Conservation (phyloP, 2,797 vertebrate species). For the Enteromius radiatus region DNA sequence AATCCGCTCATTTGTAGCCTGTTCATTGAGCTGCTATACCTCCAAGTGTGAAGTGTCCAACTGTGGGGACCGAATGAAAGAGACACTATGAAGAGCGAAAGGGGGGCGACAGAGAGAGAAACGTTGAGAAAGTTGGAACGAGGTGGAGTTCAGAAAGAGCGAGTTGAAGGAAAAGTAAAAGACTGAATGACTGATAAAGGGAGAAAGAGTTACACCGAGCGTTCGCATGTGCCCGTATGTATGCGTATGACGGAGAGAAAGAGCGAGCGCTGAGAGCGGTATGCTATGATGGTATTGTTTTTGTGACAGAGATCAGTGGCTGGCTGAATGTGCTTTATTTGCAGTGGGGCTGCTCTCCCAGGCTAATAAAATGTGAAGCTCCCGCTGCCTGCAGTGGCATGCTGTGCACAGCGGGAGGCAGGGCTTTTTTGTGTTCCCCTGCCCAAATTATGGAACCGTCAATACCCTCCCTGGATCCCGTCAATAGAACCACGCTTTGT, state of each 20-base stretch:
- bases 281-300: constrained; percentile 81
- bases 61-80: constrained; percentile 56
- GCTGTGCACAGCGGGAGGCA: constrained; percentile 83
- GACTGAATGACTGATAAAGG: constrained; percentile 36
- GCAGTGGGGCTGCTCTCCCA: constrained; percentile 83
- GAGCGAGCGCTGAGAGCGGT: constrained; percentile 52
- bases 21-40: constrained; percentile 77
- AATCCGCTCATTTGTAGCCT: constrained; percentile 74
- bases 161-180: constrained; percentile 28
- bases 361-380: constrained; percentile 85
- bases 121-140: constrained; percentile 40
- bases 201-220: constrained; percentile 30
- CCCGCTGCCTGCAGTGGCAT: constrained; percentile 84
- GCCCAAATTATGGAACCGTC: constrained; percentile 88
- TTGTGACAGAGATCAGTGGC: constrained; percentile 85
- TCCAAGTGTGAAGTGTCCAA: constrained; percentile 73
- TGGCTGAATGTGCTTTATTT: constrained; percentile 84
- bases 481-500: constrained; percentile 83
- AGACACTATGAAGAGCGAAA: constrained; percentile 45
- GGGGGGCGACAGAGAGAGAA: constrained; percentile 6
- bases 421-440: constrained; percentile 82
- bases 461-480: constrained; percentile 83
- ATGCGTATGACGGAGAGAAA: constrained; percentile 41
- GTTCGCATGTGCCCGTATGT: constrained; percentile 9
- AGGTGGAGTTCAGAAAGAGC: constrained; percentile 25